Base-by-base conservation (phyloP, 2,797 vertebrate species). In the Melanogrammus aeglefinus region DNA sequence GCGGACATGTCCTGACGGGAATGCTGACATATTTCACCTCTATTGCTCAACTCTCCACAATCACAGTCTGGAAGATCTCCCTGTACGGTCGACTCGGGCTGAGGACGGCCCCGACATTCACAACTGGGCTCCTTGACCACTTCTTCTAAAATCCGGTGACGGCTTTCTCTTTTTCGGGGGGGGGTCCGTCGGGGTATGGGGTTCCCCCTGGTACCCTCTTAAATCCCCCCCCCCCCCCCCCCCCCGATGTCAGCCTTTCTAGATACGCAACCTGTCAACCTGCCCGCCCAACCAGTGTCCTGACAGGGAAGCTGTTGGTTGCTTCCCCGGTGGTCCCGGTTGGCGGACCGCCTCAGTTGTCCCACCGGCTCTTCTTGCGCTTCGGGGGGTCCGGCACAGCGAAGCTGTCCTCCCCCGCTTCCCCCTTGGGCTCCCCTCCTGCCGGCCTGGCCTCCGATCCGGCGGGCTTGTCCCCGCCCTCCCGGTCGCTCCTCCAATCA, bases 341-440 rank as follows among this genome's bases (percentile, higher is more conserved):
- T 16, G 24, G 13, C 3, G 24, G 69, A 9, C 24, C 24, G 7
- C n/a, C 6, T 94, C 95, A 99, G 95, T 96, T 99, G 94, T 99
- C 97, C 98, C 97, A 99, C 85, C 97, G 94, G 85, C 97, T 99
- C 92, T 97, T 99, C 92, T 98, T 98, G 81, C 96, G 95, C 82
- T 97, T 98, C 33, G 98, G 98, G 27, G 96, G 96, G 79, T 98
- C 98, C 0, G 98, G 97, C 77, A 99, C 94, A 47, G 96, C 97
- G 47, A 99, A 99, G 71, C 95, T 96, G 85, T 97, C 96, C 81
- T 93, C 93, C 85, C 36, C 78, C 85, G 90, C 90, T 75, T 90
- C 92, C 79, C 18, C 88, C 80, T 86, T 90, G 70, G 86, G 82
- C 66, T 91, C 89, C 73, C 84, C 88, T 9, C 90, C 91, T 74